These are phyloP conservation scores for Macrostomum lignano DNA, from an alignment of 1,140 invertebrate species.

Conservation along the genomic window DNA sequence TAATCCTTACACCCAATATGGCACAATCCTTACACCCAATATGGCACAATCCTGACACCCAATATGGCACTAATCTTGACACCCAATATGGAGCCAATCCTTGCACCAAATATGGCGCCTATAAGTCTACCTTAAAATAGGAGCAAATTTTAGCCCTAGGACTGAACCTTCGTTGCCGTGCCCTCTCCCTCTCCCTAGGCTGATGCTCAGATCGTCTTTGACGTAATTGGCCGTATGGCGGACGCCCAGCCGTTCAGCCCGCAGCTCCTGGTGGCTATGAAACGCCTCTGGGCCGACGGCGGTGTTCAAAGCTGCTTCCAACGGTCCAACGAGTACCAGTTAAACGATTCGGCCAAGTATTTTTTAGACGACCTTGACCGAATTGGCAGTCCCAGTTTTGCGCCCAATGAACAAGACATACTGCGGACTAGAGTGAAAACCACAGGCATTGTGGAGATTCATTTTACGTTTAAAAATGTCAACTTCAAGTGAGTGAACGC, in stretches of 20 bases:
- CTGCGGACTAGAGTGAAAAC: conserved; percentile 95
- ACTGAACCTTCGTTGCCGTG: too few relatives aligned
- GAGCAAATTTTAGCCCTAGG: too few relatives aligned
- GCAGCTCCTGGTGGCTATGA: not conserved
- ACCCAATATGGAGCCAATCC: too few relatives aligned
- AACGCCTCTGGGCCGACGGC: conserved; percentile 47
- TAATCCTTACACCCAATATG: too few relatives aligned
- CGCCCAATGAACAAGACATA: conserved; percentile 97
- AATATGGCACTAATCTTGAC: too few relatives aligned
- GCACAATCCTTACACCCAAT: too few relatives aligned
- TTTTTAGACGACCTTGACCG: conserved; percentile 49
- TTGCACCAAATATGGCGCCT: too few relatives aligned
- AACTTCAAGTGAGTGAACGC: conserved; percentile 62
- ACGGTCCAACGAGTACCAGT: conserved; percentile 59
- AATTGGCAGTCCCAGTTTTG: conserved; percentile 76
- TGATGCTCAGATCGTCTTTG: too few relatives aligned
- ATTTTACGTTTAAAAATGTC: conserved; percentile 98
- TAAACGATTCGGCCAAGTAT: conserved; percentile 99
- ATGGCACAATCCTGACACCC: too few relatives aligned
- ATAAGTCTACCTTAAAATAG: too few relatives aligned
- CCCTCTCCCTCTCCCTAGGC: too few relatives aligned
- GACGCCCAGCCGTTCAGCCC: not conserved
- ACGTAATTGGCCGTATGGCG: too few relatives aligned
- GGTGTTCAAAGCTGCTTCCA: conserved; percentile 54
- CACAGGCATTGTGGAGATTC: conserved; percentile 96